phyloP scores from a whole-genome alignment of 2,888 invertebrate species.

The Linyphia triangularis region DNA sequence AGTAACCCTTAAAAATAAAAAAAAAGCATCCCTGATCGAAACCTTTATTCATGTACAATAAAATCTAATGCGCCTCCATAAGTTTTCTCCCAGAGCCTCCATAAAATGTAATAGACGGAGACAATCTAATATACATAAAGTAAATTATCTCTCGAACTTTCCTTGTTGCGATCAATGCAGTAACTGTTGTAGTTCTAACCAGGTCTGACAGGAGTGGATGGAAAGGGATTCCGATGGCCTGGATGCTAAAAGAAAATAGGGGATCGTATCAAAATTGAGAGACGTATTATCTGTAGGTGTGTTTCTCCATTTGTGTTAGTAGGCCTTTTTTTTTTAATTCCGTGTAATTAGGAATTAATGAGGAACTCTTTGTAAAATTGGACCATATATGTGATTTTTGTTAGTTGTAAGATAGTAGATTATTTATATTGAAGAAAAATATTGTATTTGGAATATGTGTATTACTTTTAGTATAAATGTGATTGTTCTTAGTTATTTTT shows the following conservation, averaged over 20 bases:
- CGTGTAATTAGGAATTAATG: no score
- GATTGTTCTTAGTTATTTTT: no score
- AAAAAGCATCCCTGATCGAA: not conserved
- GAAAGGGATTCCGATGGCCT: no score
- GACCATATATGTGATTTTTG: no score
- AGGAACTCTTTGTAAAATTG: no score
- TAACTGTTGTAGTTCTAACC: not conserved
- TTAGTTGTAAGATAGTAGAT: no score
- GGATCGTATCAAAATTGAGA: not conserved
- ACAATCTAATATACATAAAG: conserved; percentile 3
- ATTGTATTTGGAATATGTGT: no score
- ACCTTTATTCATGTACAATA: not conserved
- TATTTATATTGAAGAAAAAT: no score
- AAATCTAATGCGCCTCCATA: not conserved
- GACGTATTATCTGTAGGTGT: not conserved
- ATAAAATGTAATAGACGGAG: not conserved
- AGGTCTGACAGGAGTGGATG: not conserved
- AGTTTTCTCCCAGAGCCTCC: not conserved
- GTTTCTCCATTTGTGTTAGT: no score
- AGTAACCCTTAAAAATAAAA: not conserved
- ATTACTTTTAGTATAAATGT: no score
- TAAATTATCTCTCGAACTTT: not conserved
- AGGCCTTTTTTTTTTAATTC: no score
- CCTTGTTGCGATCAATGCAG: not conserved
- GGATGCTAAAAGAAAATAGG: not conserved